phyloP scores from a whole-genome alignment of 2,888 invertebrate genomes.

The Oligia latruncula region DNA sequence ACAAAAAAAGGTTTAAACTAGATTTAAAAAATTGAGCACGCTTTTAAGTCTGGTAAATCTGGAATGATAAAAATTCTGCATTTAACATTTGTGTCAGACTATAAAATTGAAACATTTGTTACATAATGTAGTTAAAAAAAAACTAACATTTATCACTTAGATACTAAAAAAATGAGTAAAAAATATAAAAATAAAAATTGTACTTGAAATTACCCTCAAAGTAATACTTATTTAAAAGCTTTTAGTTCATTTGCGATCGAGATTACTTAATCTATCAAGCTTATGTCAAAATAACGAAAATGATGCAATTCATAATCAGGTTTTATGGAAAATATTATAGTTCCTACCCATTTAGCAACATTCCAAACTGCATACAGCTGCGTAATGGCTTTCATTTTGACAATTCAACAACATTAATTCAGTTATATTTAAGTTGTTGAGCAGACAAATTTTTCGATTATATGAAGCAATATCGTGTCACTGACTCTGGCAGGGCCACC shows the following conservation, averaged over 20 bases:
- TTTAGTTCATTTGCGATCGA: background rate
- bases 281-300: background rate
- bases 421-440: too few species aligned
- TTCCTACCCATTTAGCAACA: background rate
- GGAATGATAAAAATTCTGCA: conserved; percentile 36
- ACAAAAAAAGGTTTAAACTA: conserved; percentile 8
- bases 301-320: background rate
- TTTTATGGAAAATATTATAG: background rate
- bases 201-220: conserved; percentile 46
- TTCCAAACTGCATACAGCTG: conserved; percentile 1
- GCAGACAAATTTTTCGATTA: too few species aligned
- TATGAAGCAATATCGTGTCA: too few species aligned
- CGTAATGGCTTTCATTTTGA: too few species aligned
- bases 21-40: conserved; percentile 49
- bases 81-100: conserved; percentile 10
- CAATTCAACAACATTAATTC: too few species aligned
- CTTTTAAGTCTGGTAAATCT: background rate
- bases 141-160: conserved; percentile 5
- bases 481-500: too few species aligned
- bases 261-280: conserved; percentile 12
- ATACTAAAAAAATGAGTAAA: conserved; percentile 22
- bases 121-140: background rate
- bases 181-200: conserved; percentile 39
- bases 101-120: conserved; percentile 3
- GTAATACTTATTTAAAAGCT: conserved; percentile 17